Conservation (phyloP, 2,888 invertebrate genomes). For the Anticlea derivata region DNA sequence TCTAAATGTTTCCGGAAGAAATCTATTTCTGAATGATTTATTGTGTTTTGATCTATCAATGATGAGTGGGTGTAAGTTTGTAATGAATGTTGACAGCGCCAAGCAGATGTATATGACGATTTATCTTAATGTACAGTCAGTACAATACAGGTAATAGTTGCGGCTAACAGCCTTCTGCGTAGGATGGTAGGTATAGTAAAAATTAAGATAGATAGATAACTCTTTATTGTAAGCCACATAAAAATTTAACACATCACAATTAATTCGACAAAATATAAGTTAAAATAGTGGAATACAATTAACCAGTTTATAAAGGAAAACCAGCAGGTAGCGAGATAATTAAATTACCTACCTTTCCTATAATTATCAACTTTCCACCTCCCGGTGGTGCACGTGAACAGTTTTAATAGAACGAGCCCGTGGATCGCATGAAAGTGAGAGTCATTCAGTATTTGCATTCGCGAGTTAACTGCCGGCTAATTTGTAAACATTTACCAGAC, state of each 20-base stretch:
- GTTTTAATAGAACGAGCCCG: neutral
- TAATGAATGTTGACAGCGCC: conserved; percentile 1
- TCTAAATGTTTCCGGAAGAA: conserved; percentile 30
- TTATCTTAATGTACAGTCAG: no score
- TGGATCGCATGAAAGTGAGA: conserved; percentile 3
- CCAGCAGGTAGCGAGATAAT: conserved; percentile 1
- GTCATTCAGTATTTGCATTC: conserved; percentile 1
- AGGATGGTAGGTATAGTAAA: no score
- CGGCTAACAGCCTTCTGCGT: neutral
- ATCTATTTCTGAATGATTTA: conserved; percentile 29
- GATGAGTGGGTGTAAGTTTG: neutral
- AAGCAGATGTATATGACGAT: no score
- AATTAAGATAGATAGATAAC: no score
- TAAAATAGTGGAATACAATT: neutral
- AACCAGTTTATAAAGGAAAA: neutral
- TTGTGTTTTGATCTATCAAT: conserved; percentile 26
- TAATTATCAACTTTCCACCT: conserved; percentile 3
- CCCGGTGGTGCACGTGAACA: neutral
- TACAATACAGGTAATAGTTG: neutral
- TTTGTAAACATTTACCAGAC: conserved; percentile 18
- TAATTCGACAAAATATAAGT: no score
- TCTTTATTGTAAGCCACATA: no score
- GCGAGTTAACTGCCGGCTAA: neutral
- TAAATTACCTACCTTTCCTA: neutral
- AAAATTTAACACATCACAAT: no score